phyloP scores from a whole-genome alignment of 2,797 vertebrate species.

The Spheniscus humboldti region DNA sequence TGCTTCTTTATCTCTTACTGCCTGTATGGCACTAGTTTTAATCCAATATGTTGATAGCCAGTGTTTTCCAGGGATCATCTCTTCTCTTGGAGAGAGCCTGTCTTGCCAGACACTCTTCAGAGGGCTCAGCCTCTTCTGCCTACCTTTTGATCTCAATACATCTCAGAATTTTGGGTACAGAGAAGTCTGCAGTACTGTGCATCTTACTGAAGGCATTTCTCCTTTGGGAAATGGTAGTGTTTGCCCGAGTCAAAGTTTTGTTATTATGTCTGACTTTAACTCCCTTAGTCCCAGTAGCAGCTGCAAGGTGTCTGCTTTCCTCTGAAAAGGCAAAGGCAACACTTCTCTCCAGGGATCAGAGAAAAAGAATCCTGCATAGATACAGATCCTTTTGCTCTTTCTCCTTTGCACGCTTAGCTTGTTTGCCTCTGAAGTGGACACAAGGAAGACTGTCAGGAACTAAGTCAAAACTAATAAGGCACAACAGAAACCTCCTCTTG shows the following conservation, averaged over 20 bases:
- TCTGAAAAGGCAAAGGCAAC: constrained; percentile 5
- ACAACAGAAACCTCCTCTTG: background rate
- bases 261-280: background rate
- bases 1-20: background rate
- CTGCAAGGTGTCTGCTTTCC: background rate
- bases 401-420: background rate
- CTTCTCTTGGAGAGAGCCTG: background rate
- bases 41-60: background rate
- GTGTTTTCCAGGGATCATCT: background rate
- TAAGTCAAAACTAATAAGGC: background rate
- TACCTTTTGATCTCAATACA: background rate
- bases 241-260: background rate
- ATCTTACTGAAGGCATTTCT: background rate
- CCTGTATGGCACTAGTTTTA: background rate
- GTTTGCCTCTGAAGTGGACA: background rate
- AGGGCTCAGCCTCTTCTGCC: background rate
- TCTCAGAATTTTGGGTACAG: background rate
- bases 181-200: background rate
- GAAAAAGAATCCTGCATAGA: background rate
- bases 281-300: background rate
- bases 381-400: background rate
- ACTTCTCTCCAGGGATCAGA: background rate
- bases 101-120: background rate
- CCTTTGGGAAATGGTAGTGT: background rate
- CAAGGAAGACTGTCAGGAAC: background rate